phyloP scores from a whole-genome alignment of 2,888 invertebrate genomes.

The Cotesia congregata region DNA sequence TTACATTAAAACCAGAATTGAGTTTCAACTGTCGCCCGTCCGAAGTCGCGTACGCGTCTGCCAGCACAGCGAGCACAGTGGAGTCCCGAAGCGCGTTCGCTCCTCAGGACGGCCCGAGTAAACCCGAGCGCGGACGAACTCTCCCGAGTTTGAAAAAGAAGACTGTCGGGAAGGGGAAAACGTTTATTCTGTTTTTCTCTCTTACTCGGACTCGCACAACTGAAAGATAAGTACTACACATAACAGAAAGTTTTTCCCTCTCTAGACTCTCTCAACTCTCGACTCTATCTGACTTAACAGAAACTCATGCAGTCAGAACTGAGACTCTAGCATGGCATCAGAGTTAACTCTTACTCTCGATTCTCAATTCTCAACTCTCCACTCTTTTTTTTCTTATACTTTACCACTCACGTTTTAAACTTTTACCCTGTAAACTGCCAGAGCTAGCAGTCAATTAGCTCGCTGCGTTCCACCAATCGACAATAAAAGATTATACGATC shows the following conservation, averaged over 20 bases:
- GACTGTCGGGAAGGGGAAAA: constrained; percentile 16
- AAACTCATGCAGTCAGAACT: too few relatives aligned
- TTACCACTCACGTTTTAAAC: constrained; percentile 11
- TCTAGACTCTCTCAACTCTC: not conserved
- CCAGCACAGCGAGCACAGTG: constrained; percentile 58
- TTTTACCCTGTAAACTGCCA: constrained; percentile 10
- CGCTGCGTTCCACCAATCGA: constrained; percentile 3
- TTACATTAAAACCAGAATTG: constrained; percentile 35
- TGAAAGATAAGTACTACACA: too few relatives aligned
- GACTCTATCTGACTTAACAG: not conserved
- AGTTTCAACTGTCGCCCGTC: constrained; percentile 41
- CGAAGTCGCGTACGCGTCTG: constrained; percentile 69
- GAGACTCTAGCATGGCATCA: too few relatives aligned
- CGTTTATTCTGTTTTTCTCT: constrained; percentile 24
- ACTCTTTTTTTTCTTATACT: constrained; percentile 33
- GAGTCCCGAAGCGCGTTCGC: constrained; percentile 61
- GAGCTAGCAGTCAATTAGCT: not conserved
- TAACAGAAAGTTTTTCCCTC: not conserved
- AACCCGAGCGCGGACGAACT: constrained; percentile 30
- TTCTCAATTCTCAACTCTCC: constrained; percentile 34
- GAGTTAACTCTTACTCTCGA: constrained; percentile 16
- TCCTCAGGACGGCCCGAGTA: constrained; percentile 39
- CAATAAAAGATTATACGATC: constrained; percentile 8
- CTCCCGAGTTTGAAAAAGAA: constrained; percentile 18
- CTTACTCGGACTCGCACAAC: not conserved